Conservation (phyloP, 2,888 invertebrate species). For the Drosophila nr. perissopoda region DNA sequence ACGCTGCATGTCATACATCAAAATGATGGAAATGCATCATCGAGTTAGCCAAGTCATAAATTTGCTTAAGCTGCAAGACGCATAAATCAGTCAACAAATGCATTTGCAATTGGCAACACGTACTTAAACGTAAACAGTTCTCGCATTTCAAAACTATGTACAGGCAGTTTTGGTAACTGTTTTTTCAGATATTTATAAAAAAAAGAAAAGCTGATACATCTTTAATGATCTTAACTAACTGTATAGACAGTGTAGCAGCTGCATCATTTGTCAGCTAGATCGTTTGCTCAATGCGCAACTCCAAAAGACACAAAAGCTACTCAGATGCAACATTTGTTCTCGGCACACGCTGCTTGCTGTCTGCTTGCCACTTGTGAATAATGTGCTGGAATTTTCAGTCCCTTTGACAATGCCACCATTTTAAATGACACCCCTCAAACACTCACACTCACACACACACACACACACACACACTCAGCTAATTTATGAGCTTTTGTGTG, state of each 20-base stretch:
- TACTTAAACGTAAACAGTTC: slow-evolving; percentile 26
- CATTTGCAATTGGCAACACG: slow-evolving; percentile 52
- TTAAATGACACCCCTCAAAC: slow-evolving; percentile 52
- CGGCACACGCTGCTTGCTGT: slow-evolving; percentile 3
- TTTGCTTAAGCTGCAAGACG: slow-evolving; percentile 16
- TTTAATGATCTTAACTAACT: slow-evolving; percentile 21
- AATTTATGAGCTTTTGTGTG: slow-evolving; percentile 55
- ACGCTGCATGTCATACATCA: slow-evolving; percentile 23
- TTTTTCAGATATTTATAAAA: background rate
- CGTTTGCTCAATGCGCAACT: slow-evolving; percentile 20
- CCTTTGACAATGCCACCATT: slow-evolving; percentile 54
- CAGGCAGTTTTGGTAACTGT: background rate
- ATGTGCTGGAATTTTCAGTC: slow-evolving; percentile 29
- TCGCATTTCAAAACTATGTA: slow-evolving; percentile 2
- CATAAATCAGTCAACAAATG: slow-evolving; percentile 24
- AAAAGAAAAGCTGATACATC: background rate
- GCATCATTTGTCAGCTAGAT: slow-evolving; percentile 43
- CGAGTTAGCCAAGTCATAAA: slow-evolving; percentile 21
- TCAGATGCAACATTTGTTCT: slow-evolving; percentile 28
- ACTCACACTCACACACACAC: slow-evolving; percentile 11
- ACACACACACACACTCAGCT: slow-evolving; percentile 15
- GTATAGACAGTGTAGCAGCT: slow-evolving; percentile 12
- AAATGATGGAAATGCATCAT: slow-evolving; percentile 23
- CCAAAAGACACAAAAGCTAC: slow-evolving; percentile 29
- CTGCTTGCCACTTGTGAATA: slow-evolving; percentile 28